Evolutionary conservation across 37 sponge, comb jelly and placozoan genomes (phyloP).

Genomic region (Halichondria panicea): DNA sequence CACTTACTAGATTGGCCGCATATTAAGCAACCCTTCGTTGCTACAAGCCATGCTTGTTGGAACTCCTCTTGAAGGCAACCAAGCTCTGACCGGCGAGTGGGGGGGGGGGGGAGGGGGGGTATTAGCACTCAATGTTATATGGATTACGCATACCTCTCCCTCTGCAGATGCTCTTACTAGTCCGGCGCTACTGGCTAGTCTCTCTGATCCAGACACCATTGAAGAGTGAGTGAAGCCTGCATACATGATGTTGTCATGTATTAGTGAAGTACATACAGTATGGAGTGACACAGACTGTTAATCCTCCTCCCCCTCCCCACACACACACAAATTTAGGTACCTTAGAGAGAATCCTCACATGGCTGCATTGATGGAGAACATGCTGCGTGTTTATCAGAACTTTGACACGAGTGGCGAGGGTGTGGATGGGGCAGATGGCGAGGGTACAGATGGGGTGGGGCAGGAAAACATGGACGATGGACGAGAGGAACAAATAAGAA

Average conservation of each 20-base stretch:
- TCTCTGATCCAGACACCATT: conserved; percentile 34
- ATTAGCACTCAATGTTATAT: neutral
- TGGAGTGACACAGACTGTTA: neutral
- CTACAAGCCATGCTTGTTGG: conserved; percentile 7
- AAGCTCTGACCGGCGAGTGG: neutral
- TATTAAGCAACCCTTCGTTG: conserved; percentile 11
- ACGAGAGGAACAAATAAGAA: neutral
- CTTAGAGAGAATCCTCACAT: conserved; percentile 6
- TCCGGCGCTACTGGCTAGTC: conserved; percentile 3
- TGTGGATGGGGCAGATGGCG: conserved; percentile 5
- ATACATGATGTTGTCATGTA: neutral
- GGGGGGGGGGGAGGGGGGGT: neutral
- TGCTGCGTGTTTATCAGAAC: conserved; percentile 5
- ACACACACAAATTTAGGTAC: conserved; percentile 6
- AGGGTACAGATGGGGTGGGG: conserved; percentile 6
- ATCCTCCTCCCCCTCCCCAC: neutral
- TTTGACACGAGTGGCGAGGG: neutral
- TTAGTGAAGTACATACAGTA: neutral
- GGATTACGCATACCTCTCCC: neutral
- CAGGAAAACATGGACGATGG: conserved; percentile 26
- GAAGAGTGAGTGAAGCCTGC: conserved; percentile 10
- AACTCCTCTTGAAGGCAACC: neutral
- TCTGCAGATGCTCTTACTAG: conserved; percentile 9
- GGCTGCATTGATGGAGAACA: conserved; percentile 19
- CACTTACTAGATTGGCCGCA: conserved; percentile 17